A percentile compares a stretch with the other conserved stretches of the same genome.
Evolutionary conservation across 37 sponge, comb jelly and placozoan genomes (phyloP).

Genomic region (Oopsacas minuta): DNA sequence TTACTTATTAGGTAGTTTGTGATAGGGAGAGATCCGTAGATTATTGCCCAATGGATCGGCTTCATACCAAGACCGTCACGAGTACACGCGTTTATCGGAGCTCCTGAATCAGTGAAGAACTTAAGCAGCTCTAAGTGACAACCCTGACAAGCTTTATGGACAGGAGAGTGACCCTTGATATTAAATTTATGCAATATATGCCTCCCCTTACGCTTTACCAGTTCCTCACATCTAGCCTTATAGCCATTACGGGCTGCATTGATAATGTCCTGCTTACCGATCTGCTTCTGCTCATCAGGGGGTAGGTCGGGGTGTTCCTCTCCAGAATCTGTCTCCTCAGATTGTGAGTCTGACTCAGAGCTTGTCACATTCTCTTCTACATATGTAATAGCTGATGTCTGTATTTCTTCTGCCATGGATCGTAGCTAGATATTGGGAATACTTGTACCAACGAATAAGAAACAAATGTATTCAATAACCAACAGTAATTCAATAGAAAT

Average conservation of each 20-base stretch:
- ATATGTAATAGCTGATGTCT: neutral
- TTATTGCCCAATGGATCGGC: neutral
- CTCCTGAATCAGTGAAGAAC: constrained; percentile 27
- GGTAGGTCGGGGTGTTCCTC: neutral
- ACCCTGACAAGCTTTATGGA: constrained; percentile 36
- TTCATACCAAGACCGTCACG: constrained; percentile 54
- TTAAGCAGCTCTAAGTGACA: constrained; percentile 42
- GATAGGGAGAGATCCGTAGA: constrained; percentile 19
- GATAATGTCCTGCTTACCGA: neutral
- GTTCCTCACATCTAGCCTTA: neutral
- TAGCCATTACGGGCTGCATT: neutral
- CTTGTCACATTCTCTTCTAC: neutral
- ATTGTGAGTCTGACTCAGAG: neutral
- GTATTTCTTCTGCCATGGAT: neutral
- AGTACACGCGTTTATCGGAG: constrained; percentile 22
- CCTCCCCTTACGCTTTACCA: neutral
- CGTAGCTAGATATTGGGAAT: no score
- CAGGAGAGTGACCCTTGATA: constrained; percentile 50
- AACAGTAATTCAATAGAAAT: no score
- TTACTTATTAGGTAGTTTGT: constrained; percentile 40
- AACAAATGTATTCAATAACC: no score
- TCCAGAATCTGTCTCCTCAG: constrained; percentile 7
- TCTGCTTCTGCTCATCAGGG: neutral
- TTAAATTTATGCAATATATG: constrained; percentile 14
- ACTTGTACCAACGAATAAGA: no score